Conservation (phyloP, 2,888 invertebrate species). For the Epistrophe eligans region DNA sequence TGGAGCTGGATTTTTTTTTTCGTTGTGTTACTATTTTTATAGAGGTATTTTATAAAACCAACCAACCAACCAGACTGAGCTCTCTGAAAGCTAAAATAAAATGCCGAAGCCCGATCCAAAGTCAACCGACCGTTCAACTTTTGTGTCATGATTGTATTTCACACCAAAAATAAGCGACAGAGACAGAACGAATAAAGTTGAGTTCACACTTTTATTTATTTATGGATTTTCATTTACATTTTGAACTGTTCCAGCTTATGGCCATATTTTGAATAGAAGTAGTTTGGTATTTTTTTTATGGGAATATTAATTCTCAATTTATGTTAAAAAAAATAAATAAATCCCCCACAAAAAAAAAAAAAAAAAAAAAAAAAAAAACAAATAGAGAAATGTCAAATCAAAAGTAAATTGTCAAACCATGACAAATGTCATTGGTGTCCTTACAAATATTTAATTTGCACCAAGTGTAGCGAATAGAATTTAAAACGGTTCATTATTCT, state of each 20-base stretch:
- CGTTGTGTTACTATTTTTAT: background rate
- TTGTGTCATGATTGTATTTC: slow-evolving; percentile 73
- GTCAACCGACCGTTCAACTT: slow-evolving; percentile 57
- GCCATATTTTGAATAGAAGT: background rate
- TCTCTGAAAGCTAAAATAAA: background rate
- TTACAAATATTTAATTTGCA: slow-evolving; percentile 77
- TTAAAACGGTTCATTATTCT: slow-evolving; percentile 74
- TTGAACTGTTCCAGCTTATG: background rate
- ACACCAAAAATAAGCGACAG: slow-evolving; percentile 50
- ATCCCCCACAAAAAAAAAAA: slow-evolving; percentile 6
- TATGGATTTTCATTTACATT: slow-evolving; percentile 50
- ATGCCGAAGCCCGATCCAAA: slow-evolving; percentile 24
- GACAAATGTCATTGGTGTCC: slow-evolving; percentile 64
- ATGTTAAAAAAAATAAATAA: background rate
- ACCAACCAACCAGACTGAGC: background rate
- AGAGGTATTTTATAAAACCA: no score
- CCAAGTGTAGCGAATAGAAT: slow-evolving; percentile 74
- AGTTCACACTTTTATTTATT: slow-evolving; percentile 63
- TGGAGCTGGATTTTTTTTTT: slow-evolving; percentile 2
- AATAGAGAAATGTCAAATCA: slow-evolving; percentile 51
- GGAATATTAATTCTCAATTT: slow-evolving; percentile 32
- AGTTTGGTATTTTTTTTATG: slow-evolving; percentile 16
- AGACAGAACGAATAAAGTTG: slow-evolving; percentile 11
- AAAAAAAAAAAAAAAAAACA: background rate
- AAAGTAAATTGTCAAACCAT: slow-evolving; percentile 70